phyloP scores from a whole-genome alignment of 2,797 vertebrate genomes.

The Tadarida brasiliensis region DNA sequence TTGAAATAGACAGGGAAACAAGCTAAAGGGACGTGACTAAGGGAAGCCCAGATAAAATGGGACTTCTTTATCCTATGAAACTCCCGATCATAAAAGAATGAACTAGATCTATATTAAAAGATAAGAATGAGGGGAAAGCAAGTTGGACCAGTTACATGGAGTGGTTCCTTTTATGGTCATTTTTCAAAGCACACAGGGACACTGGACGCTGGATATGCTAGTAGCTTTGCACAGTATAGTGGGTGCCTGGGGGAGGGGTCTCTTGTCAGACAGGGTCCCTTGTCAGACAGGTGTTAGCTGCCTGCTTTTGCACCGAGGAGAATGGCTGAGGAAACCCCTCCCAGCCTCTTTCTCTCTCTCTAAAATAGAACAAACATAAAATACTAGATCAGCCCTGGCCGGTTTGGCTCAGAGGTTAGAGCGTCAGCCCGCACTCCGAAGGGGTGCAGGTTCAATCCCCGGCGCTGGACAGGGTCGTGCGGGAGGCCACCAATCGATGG shows the following conservation, averaged over 20 bases:
- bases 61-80: neutral
- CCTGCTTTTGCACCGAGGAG: neutral
- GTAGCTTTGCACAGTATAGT: accelerated
- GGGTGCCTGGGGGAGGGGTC: neutral
- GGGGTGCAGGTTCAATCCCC: too few species aligned
- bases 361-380: neutral
- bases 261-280: neutral
- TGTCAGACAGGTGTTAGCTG: neutral
- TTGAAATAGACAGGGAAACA: neutral
- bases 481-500: too few species aligned
- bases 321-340: too few species aligned
- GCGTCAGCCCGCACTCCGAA: too few species aligned
- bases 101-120: neutral
- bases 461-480: too few species aligned
- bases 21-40: neutral
- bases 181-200: neutral
- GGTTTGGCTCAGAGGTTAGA: too few species aligned
- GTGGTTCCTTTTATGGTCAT: neutral
- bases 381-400: neutral
- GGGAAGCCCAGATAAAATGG: neutral
- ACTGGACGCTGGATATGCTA: neutral
- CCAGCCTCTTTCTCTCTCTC: neutral
- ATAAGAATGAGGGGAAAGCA: neutral
- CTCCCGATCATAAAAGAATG: neutral
- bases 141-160: neutral